phyloP scores from a whole-genome alignment of 1,140 invertebrate genomes.

The Drosophila persimilis region DNA sequence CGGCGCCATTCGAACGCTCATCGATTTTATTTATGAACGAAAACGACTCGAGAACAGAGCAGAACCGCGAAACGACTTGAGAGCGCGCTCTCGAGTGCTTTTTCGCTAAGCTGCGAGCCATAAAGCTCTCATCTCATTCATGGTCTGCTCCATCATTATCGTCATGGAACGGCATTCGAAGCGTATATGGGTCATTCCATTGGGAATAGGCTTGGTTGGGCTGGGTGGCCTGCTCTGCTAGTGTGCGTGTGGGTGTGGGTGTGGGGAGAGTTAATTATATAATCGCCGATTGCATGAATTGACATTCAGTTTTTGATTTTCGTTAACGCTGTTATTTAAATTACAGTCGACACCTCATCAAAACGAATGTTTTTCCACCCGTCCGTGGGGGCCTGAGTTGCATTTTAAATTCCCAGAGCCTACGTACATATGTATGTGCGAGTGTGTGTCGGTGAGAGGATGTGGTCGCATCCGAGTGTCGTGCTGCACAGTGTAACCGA shows the following conservation, averaged over 20 bases:
- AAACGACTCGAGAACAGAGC: constrained; percentile 44
- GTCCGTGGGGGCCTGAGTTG: constrained; percentile 40
- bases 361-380: constrained; percentile 77
- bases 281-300: constrained; percentile 47
- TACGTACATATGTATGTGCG: background rate
- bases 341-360: constrained; percentile 77
- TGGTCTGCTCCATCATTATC: constrained; percentile 35
- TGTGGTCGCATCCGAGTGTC: constrained; percentile 26
- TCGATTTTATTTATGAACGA: constrained; percentile 75
- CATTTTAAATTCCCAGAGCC: constrained; percentile 52
- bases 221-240: constrained; percentile 30
- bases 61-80: background rate
- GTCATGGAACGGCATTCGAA: constrained; percentile 35
- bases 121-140: constrained; percentile 42
- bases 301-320: constrained; percentile 57
- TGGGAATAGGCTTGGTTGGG: constrained; percentile 62
- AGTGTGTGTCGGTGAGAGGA: constrained; percentile 39
- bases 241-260: constrained; percentile 4
- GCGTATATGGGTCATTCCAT: constrained; percentile 82
- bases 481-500: constrained; percentile 10
- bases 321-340: constrained; percentile 67
- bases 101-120: constrained; percentile 44
- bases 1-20: constrained; percentile 58
- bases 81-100: constrained; percentile 40
- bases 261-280: constrained; percentile 58